These are phyloP conservation scores for Centruroides vittatus DNA, from an alignment of 1,140 invertebrate genomes.

Conservation along the genomic window DNA sequence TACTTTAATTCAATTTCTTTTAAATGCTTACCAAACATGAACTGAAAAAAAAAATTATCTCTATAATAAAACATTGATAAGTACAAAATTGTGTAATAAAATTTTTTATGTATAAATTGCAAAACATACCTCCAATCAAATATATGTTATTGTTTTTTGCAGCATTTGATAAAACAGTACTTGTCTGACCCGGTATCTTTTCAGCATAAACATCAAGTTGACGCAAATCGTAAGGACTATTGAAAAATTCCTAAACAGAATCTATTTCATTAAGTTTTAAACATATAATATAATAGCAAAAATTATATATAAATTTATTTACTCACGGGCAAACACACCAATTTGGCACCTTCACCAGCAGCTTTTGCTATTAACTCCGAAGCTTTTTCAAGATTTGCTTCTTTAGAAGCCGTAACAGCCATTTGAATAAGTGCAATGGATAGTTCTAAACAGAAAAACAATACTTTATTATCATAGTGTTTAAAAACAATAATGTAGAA, in stretches of 20 bases:
- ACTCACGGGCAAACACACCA: conserved; percentile 56
- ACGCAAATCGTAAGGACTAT: conserved; percentile 80
- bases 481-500: no score
- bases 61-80: no score
- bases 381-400: conserved; percentile 56
- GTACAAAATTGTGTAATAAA: no score
- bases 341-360: conserved; percentile 53
- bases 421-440: conserved; percentile 64
- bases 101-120: background rate
- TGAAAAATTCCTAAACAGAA: conserved; percentile 62
- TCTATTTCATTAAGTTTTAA: no score
- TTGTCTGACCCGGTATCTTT: conserved; percentile 61
- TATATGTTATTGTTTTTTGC: conserved; percentile 65
- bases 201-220: conserved; percentile 79
- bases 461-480: no score
- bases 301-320: no score
- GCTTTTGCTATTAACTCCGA: conserved; percentile 54
- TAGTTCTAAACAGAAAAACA: conserved; percentile 25
- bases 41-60: no score
- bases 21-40: no score
- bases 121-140: conserved; percentile 51
- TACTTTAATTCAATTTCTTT: no score
- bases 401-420: conserved; percentile 54
- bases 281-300: no score
- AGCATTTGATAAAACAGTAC: conserved; percentile 47